Conservation (phyloP, 2,888 invertebrate genomes). For the Trachelus stipa region DNA sequence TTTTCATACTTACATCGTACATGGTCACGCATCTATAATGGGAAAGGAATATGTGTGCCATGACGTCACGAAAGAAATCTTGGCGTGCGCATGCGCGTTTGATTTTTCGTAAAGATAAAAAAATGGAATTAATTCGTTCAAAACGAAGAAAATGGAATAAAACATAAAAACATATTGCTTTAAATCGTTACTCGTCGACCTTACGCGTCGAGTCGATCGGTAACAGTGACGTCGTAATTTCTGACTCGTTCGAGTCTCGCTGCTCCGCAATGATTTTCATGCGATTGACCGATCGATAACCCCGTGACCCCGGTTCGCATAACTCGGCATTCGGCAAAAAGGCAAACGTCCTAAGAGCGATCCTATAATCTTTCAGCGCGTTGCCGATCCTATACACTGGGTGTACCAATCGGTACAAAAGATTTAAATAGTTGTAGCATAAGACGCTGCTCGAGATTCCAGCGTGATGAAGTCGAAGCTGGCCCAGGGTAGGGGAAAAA, state of each 20-base stretch:
- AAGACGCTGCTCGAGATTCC: conserved; percentile 19
- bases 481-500: conserved; percentile 33
- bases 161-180: background rate
- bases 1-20: background rate
- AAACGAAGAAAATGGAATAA: background rate
- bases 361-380: background rate
- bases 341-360: background rate
- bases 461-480: background rate
- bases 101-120: background rate
- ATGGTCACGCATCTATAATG: background rate
- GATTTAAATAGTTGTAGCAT: conserved; percentile 55
- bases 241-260: background rate
- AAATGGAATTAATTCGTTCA: background rate
- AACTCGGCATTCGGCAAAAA: background rate
- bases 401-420: conserved; percentile 36
- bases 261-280: background rate
- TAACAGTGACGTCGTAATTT: background rate
- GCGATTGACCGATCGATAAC: background rate
- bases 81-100: background rate
- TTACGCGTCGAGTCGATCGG: background rate
- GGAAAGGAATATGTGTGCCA: background rate
- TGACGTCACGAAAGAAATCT: background rate
- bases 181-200: background rate
- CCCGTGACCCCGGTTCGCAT: background rate
- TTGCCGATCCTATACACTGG: background rate